Base-by-base conservation (phyloP, 1,140 invertebrate species). In the Liolophura sinensis region DNA sequence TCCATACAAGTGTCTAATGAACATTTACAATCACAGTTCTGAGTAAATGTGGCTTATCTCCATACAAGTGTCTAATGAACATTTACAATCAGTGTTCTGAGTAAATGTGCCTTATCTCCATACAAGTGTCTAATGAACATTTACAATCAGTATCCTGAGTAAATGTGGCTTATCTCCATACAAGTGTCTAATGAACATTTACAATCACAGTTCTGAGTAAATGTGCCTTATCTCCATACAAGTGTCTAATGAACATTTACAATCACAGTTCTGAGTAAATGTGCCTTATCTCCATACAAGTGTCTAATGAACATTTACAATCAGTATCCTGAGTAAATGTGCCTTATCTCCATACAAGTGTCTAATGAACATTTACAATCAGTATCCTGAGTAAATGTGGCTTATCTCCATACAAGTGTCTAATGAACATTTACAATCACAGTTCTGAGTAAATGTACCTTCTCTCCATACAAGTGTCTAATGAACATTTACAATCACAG, bases 381-480 rank as follows among this genome's bases (percentile, higher is more conserved):
- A n/a, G n/a, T n/a, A n/a, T 61, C 20, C 52, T 24, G 52, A 15
- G 49, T 16, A 56, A 54, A 20, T 58, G 51, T 49, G 57, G n/a
- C n/a, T n/a, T n/a, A n/a, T n/a, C n/a, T n/a, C n/a, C n/a, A n/a
- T n/a, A n/a, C n/a, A n/a, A 64, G 25, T 50, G 9, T 47, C 3
- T 40, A 55, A 16, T 16, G 22, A 52, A 27, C n/a, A 31, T 49
- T 24, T 22, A 12, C n/a, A 62, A 1, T 7, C n/a, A 48, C 18
- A 31, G 51, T 61, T 15, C 52, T 24, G 52, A 15, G 49, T 16
- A 56, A 54, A 20, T 58, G 51, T 49, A 52, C n/a, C n/a, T n/a
- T n/a, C n/a, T n/a, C n/a, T n/a, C n/a, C n/a, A n/a, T n/a, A n/a
- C n/a, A n/a, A 64, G 25, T 50, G 9, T 47, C 3, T 40, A 55